Percentiles rank a stretch among this genome's conserved stretches.
Conservation (phyloP, 2,888 invertebrate species). For the Diaperis boleti region DNA sequence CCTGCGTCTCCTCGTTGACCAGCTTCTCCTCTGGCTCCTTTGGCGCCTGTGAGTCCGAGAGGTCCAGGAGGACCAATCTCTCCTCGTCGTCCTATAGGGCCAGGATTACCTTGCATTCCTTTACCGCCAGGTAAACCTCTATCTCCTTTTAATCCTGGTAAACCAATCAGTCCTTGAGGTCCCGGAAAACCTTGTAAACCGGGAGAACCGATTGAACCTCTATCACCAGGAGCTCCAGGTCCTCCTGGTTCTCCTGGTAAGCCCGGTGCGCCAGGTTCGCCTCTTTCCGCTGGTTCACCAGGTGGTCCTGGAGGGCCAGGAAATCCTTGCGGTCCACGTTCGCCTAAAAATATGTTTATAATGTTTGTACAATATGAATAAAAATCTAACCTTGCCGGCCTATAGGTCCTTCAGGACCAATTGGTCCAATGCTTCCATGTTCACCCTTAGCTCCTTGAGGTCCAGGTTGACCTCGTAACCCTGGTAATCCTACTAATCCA, state of each 20-base stretch:
- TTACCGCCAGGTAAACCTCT: conserved; percentile 78
- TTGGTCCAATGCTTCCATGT: conserved; percentile 75
- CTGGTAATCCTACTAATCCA: conserved; percentile 80
- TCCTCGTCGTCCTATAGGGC: conserved; percentile 72
- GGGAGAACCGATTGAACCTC: conserved; percentile 79
- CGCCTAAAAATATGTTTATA: conserved; percentile 63
- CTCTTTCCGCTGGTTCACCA: conserved; percentile 85
- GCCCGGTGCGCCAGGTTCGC: conserved; percentile 81
- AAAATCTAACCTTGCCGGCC: conserved; percentile 68
- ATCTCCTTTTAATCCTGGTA: conserved; percentile 80
- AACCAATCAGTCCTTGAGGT: conserved; percentile 76
- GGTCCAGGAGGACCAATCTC: conserved; percentile 74
- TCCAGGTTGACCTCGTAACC: conserved; percentile 76
- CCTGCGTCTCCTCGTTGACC: conserved; percentile 83
- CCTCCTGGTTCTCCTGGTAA: conserved; percentile 79
- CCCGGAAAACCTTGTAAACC: conserved; percentile 80
- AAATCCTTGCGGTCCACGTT: conserved; percentile 82
- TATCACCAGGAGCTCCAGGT: conserved; percentile 79
- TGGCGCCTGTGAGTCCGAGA: conserved; percentile 75
- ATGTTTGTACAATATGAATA: conserved; percentile 4
- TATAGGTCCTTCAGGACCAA: conserved; percentile 82
- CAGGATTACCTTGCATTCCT: conserved; percentile 79
- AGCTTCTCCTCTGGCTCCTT: conserved; percentile 81
- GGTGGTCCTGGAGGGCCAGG: conserved; percentile 81
- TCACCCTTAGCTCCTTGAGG: conserved; percentile 81